These are phyloP conservation scores for Eulimnadia texana DNA, from an alignment of 1,140 invertebrate species.

Conservation along the genomic window DNA sequence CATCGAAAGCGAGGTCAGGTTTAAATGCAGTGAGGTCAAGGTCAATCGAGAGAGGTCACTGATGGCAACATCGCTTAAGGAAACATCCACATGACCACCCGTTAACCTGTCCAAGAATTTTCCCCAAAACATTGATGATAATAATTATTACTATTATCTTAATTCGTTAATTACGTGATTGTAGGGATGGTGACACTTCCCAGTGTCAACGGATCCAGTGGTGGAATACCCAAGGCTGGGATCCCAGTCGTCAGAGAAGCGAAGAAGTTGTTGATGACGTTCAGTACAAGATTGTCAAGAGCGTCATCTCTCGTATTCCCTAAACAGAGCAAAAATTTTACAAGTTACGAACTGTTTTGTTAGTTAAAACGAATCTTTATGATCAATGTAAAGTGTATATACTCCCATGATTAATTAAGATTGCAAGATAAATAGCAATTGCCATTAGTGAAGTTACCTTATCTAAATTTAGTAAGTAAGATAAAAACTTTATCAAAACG, in stretches of 20 bases:
- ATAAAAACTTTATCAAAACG: too few species aligned
- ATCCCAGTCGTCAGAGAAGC: constrained; percentile 15
- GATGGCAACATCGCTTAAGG: constrained; percentile 9
- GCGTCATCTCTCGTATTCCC: constrained; percentile 16
- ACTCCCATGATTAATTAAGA: too few species aligned
- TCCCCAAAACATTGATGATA: not conserved
- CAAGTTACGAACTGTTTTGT: too few species aligned
- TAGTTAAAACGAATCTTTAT: too few species aligned
- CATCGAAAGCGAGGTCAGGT: constrained; percentile 12
- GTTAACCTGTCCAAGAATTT: not conserved
- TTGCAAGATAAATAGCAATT: too few species aligned
- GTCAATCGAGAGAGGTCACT: constrained; percentile 6
- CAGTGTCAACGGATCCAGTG: constrained; percentile 16
- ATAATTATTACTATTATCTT: not conserved
- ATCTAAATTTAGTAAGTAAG: too few species aligned
- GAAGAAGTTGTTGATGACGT: constrained; percentile 16
- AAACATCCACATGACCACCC: not conserved
- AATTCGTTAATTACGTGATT: constrained; percentile 17
- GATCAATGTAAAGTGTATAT: too few species aligned
- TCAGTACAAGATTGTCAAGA: constrained; percentile 15
- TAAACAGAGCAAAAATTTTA: too few species aligned
- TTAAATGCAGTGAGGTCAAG: constrained; percentile 15
- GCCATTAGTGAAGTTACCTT: too few species aligned
- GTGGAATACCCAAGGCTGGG: constrained; percentile 15
- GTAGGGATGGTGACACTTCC: constrained; percentile 11